Conservation (phyloP, 92 coral and sea anemone species). For the Montipora capitata region DNA sequence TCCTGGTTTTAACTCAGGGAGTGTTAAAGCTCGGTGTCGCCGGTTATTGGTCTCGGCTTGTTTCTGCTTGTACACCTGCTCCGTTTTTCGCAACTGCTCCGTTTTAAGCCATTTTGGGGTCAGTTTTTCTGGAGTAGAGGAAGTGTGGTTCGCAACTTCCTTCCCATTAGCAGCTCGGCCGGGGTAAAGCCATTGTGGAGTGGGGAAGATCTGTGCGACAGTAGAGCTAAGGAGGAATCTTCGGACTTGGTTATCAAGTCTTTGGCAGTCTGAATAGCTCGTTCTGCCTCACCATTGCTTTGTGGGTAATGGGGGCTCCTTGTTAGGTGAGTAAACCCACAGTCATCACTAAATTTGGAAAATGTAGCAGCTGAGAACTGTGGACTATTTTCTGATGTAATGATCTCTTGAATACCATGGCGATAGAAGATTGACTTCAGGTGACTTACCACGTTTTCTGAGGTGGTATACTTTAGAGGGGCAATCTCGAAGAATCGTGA, state of each 20-base stretch:
- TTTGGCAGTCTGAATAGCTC: constrained; percentile 53
- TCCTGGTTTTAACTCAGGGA: constrained; percentile 8
- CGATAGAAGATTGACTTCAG: constrained; percentile 32
- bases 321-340: constrained; percentile 56
- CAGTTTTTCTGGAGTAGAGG: neutral
- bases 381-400: constrained; percentile 48
- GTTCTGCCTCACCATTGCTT: constrained; percentile 49
- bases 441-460: constrained; percentile 6
- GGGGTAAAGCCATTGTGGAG: constrained; percentile 54
- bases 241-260: constrained; percentile 42
- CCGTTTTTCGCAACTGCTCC: constrained; percentile 14
- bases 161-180: constrained; percentile 57
- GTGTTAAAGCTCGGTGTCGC: constrained; percentile 24
- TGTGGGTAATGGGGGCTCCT: constrained; percentile 51
- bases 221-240: constrained; percentile 62
- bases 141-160: constrained; percentile 11
- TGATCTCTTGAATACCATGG: constrained; percentile 51
- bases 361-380: constrained; percentile 29
- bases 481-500: constrained; percentile 33
- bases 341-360: constrained; percentile 42
- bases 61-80: neutral
- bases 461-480: constrained; percentile 20
- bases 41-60: constrained; percentile 38
- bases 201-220: constrained; percentile 55
- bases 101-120: constrained; percentile 37